Evolutionary conservation across 2,797 vertebrate genomes (phyloP), one percentile per base, ranked within the genome.

Genomic region (Gastrophryne carolinensis): DNA sequence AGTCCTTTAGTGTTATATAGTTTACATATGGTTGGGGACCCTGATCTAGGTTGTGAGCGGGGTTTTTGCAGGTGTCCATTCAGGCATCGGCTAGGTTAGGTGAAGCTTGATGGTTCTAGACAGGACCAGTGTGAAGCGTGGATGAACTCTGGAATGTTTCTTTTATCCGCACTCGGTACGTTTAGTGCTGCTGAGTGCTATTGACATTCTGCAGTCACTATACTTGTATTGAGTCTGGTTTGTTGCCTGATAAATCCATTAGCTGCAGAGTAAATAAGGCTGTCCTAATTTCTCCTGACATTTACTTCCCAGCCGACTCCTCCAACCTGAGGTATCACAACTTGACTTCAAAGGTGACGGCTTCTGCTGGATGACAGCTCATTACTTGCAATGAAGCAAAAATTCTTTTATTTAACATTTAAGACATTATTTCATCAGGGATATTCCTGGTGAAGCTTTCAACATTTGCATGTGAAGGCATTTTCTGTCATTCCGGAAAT

Each of bases 271-370:
- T 58, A 68, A 75, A 68, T 61, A 30, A 34, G 19, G 27, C 24
- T 75, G 39, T 75, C 64, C 64, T 75, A 60, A 75, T 75, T 75
- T 68, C 44, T 70, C 32, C 52, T 76, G 65, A 76, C 74, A 76
- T 70, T 63, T 76, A 76, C 57, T 63, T 70, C 66, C 57, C 74
- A 32, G 24, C 58, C 34, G 66, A 54, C 57, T 70, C 47, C 2
- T 41, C 17, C 34, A 62, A 35, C 23, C 56, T 63, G 73, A 41
- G 61, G 56, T 52, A 63, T 27, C 54, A 50, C 63, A 56, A 69
- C 52, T 53, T 56, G 34, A 70, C 65, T 47, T 76, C 47, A 76
- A 70, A 63, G 66, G 56, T 41, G 27, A 44, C 3, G 34, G 32
- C 53, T 75, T 41, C 21, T 32, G 24, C 49, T 41, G 56, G 56